Base-by-base conservation (phyloP, 2,113 vertebrate genomes). In the Brienomyrus brachyistius region DNA sequence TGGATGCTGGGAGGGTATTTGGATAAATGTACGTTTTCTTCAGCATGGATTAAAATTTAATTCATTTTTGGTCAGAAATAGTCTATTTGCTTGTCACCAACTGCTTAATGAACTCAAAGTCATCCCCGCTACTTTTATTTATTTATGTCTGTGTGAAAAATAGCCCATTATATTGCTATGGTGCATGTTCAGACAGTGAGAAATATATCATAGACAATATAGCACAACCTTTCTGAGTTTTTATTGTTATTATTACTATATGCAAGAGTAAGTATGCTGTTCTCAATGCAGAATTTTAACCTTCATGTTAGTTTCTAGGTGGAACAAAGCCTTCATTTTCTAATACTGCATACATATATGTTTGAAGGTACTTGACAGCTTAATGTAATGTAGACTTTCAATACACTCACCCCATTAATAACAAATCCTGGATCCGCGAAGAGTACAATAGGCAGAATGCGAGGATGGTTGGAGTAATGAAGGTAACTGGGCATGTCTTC, bases 341-440 rank as follows among this genome's bases (percentile, higher is more conserved):
- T 56, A 23, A 23, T 43, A 35, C 23, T 43, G 70, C 77, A 84
- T 59, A 45, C 35, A 27, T 45, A 11, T 43, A 21, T 66, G 27
- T 40, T 86, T 87, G 54, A 87, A 88, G 74, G 48, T 70, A 35
- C 15, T 7, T 45, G 19, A 43, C 21, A 66, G n/a, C 56, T 74
- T 27, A 27, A 8, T 86, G 23, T 43, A 66, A 50, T 19, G 40
- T 23, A 35, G 50, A 80, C 21, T 51, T 74, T 56, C 40, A 17
- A 23, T 51, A 43, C 15, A 70, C 97, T 95, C 92, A 98, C 98
- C 96, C 97, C 96, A 0, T 97, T 96, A 88, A 98, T 96, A 51
- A 98, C 95, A 0, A 98, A 98, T 94, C 97, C 97, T 0, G 93
- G 94, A 0, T 98, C 97, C 0, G 96, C 84, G 9, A 95, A 94